These are phyloP conservation scores for Heliconius hermathena DNA, from an alignment of 1,140 invertebrate species.

Conservation along the genomic window DNA sequence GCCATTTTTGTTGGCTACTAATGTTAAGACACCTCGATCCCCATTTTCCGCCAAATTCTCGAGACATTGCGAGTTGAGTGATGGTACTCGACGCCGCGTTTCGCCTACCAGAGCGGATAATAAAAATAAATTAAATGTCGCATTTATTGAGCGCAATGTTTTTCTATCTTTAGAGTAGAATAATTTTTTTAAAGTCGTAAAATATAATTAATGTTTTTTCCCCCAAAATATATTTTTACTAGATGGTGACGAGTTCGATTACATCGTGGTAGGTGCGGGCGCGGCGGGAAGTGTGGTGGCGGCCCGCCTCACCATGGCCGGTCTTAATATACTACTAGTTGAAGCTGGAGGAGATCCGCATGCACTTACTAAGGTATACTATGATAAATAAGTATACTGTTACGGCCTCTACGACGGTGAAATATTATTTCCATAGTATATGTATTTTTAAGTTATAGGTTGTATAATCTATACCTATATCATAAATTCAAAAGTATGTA, in stretches of 20 bases:
- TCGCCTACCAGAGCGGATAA: no score
- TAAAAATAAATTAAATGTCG: no score
- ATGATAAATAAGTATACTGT: no score
- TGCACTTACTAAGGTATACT: constrained; percentile 44
- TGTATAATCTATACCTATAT: no score
- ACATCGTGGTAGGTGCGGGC: constrained; percentile 66
- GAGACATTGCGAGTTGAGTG: no score
- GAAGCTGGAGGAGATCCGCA: constrained; percentile 59
- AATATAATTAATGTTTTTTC: neutral
- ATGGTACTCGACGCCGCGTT: no score
- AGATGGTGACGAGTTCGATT: constrained; percentile 62
- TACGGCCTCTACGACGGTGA: neutral
- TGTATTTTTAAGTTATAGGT: no score
- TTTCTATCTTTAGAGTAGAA: neutral
- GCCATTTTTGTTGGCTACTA: no score
- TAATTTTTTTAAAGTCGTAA: neutral
- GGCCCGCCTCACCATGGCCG: constrained; percentile 55
- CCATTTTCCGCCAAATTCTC: no score
- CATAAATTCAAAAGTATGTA: no score
- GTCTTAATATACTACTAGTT: constrained; percentile 50
- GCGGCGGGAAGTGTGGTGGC: constrained; percentile 57
- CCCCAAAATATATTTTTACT: neutral
- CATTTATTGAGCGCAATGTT: neutral
- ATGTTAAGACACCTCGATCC: no score
- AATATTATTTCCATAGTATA: no score